Conservation (phyloP, 2,888 invertebrate species). For the Napeogenes inachia region DNA sequence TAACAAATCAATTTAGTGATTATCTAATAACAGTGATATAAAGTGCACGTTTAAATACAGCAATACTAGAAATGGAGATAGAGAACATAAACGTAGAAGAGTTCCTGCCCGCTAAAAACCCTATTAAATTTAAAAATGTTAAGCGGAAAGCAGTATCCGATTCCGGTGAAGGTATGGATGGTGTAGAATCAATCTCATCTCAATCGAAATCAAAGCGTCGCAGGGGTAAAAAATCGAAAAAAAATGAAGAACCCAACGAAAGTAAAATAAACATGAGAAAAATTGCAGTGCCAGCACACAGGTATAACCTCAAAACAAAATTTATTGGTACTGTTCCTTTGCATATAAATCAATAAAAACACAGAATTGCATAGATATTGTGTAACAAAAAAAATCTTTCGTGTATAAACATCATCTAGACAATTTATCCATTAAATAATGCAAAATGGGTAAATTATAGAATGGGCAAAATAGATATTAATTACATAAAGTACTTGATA, state of each 20-base stretch:
- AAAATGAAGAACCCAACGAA: slow-evolving; percentile 68
- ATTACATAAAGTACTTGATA: no score
- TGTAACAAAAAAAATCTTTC: no score
- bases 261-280: slow-evolving; percentile 80
- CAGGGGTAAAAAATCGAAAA: slow-evolving; percentile 66
- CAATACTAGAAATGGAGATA: slow-evolving; percentile 51
- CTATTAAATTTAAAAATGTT: slow-evolving; percentile 66
- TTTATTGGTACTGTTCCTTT: slow-evolving; percentile 9
- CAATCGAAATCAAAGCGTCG: slow-evolving; percentile 58
- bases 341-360: not conserved
- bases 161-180: slow-evolving; percentile 79
- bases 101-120: slow-evolving; percentile 72
- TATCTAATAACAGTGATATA: slow-evolving; percentile 6
- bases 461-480: no score
- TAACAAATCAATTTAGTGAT: slow-evolving; percentile 10
- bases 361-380: no score
- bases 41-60: slow-evolving; percentile 5
- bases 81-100: slow-evolving; percentile 73
- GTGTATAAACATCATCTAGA: no score
- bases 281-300: slow-evolving; percentile 94
- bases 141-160: slow-evolving; percentile 72
- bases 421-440: no score
- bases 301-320: slow-evolving; percentile 59
- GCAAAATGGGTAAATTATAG: no score
- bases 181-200: slow-evolving; percentile 82